These are phyloP conservation scores for Ecdyonurus torrentis DNA, from an alignment of 2,888 invertebrate species.

Conservation along the genomic window DNA sequence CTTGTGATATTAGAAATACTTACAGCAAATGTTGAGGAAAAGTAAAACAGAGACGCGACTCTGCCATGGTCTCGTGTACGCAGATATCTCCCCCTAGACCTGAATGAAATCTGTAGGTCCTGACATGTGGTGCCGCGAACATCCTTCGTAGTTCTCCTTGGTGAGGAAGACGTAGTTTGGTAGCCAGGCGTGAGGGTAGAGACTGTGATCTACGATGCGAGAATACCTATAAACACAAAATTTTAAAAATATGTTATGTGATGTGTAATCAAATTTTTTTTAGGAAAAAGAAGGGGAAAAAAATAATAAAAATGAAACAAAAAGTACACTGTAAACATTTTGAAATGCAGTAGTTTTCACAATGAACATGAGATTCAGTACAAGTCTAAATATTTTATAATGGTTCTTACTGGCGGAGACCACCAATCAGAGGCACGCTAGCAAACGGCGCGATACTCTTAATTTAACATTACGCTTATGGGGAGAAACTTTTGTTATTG, in stretches of 20 bases:
- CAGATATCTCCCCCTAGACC: conserved; percentile 82
- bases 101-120: conserved; percentile 74
- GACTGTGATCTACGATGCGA: conserved; percentile 67
- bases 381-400: no score
- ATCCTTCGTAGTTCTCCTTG: conserved; percentile 56
- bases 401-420: no score
- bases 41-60: conserved; percentile 66
- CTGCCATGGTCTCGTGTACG: conserved; percentile 85
- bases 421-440: no score
- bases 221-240: conserved; percentile 25
- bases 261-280: conserved; percentile 22
- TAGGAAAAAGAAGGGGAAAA: conserved; percentile 9
- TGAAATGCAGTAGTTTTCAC: neutral
- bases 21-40: conserved; percentile 80
- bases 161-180: conserved; percentile 64
- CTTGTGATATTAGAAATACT: no score
- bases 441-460: no score
- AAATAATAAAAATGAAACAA: neutral
- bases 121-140: conserved; percentile 51
- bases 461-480: no score
- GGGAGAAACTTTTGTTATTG: no score
- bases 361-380: no score
- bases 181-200: conserved; percentile 62
- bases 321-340: neutral
- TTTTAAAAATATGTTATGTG: conserved; percentile 18